Conservation (phyloP, 2,888 invertebrate genomes). For the Chaitophorus viminalis region DNA sequence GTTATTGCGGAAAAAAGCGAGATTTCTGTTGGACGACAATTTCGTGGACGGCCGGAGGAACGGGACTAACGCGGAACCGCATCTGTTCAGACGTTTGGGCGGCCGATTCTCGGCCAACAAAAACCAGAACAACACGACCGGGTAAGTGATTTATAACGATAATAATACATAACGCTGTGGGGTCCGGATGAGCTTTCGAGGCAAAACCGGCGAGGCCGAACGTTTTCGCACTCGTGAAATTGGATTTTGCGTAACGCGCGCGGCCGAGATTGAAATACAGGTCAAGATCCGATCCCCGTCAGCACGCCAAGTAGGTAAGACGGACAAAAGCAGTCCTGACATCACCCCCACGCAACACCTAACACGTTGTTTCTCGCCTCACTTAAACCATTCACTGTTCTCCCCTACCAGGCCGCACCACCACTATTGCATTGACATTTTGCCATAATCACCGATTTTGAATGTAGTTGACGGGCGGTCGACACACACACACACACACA, state of each 20-base stretch:
- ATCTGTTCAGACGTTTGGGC: conserved; percentile 67
- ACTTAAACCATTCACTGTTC: no score
- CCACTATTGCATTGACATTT: neutral
- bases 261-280: neutral
- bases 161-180: neutral
- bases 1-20: conserved; percentile 81
- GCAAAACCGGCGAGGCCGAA: neutral
- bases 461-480: neutral
- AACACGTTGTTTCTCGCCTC: no score
- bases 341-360: neutral
- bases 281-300: neutral
- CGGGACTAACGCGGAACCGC: conserved; percentile 56
- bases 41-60: conserved; percentile 53
- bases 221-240: neutral
- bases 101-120: conserved; percentile 67
- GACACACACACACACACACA: neutral
- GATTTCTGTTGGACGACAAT: conserved; percentile 65
- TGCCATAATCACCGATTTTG: neutral
- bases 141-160: conserved; percentile 32
- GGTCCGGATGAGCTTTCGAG: no score
- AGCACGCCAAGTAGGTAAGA: no score
- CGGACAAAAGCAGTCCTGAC: no score
- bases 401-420: neutral
- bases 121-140: conserved; percentile 62
- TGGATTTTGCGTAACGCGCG: neutral